phyloP scores from a whole-genome alignment of 2,888 invertebrate species.

The Trichogramma dendrolimi region DNA sequence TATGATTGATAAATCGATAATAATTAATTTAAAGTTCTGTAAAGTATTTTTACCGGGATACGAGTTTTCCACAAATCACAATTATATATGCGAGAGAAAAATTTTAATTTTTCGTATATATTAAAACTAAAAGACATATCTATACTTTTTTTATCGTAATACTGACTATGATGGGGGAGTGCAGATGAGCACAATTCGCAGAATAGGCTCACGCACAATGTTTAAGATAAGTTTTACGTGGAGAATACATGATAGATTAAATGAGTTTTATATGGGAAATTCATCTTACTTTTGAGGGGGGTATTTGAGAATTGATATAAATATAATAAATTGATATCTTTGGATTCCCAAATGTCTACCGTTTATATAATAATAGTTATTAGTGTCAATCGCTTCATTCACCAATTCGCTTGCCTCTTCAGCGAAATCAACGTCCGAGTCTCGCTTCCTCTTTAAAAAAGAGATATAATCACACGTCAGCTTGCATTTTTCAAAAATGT shows the following conservation, averaged over 20 bases:
- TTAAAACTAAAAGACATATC: constrained; percentile 12
- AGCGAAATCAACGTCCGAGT: constrained; percentile 17
- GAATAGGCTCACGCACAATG: constrained; percentile 39
- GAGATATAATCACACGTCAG: too few species aligned
- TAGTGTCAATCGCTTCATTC: constrained; percentile 9
- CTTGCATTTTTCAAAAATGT: too few species aligned
- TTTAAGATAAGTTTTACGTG: not conserved
- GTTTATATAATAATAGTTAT: not conserved
- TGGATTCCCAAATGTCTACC: constrained; percentile 14
- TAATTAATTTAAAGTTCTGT: too few species aligned
- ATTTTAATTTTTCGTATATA: constrained; percentile 12
- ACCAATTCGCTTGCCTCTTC: not conserved
- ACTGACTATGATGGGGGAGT: constrained; percentile 35
- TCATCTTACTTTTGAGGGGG: too few species aligned
- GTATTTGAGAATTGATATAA: too few species aligned
- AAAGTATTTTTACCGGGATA: too few species aligned
- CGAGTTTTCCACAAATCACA: not conserved
- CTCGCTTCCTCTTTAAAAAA: too few species aligned
- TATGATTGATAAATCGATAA: too few species aligned
- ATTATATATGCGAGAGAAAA: constrained; percentile 1
- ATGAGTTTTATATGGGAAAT: too few species aligned
- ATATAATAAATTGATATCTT: not conserved
- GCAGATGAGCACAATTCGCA: constrained; percentile 40
- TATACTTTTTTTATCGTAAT: constrained; percentile 43
- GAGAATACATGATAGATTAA: constrained; percentile 4